Base-by-base conservation (phyloP, 2,888 invertebrate genomes). In the Drosophila trichaetosa region DNA sequence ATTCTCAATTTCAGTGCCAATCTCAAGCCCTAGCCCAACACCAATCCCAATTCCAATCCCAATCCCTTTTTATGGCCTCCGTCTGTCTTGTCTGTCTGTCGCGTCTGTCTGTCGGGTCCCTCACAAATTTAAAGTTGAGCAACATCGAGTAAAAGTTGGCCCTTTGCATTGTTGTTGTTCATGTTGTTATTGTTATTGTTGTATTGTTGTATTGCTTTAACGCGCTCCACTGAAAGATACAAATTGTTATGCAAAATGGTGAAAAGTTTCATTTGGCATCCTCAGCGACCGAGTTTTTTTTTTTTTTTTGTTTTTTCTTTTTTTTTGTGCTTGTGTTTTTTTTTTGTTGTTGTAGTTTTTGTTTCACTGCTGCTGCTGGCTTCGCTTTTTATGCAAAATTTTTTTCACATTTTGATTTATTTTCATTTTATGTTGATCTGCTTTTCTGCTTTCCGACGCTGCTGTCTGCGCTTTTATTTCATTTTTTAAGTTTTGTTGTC, bases 231-330 rank as follows among this genome's bases (percentile, higher is more conserved):
- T 88, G 87, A 88, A 82, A 87, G 82, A 88, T 87, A 90, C 87
- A 89, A 90, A 87, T 87, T 90, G 87, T 87, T 87, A 90, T 90
- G 87, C 87, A 87, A 87, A 87, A 87, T 90, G 83, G 87, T 90
- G 90, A 87, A 87, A 88, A 87, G 87, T 90, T 90, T 90, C 86
- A 86, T 90, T 87, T 83, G 79, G 64, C 73, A 76, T 80, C 75
- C 69, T 73, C 84, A 64, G 69, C 85, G 77, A 82, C 79, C 71
- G 82, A 64, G 66, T 84, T 76, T 74, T 74, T 76, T 76, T 54
- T 27, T 63, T 56, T 10, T 42, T 49, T 33, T 11, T 33, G 38
- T 38, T 52, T 40, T 64, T 46, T 38, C 1, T 21, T 40, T 40
- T 40, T 40, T 40, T n/a, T 42, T 42, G 10, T 36, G 16, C 16